Base-by-base conservation (phyloP, 2,888 invertebrate genomes). In the Lithosia quadra region DNA sequence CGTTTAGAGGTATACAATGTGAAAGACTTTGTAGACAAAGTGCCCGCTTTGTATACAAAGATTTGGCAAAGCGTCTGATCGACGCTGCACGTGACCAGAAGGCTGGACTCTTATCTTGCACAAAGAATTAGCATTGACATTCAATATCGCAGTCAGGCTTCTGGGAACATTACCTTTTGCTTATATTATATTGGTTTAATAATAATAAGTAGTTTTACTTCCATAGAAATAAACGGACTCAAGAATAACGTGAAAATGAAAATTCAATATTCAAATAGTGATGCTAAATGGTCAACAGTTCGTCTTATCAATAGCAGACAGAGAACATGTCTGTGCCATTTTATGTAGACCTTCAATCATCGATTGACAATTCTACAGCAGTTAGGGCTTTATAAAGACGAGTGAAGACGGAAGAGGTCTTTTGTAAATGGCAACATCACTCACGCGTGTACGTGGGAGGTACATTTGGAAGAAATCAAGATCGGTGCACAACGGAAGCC, bases 401-500 rank as follows among this genome's bases (percentile, higher is more conserved):
- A 63, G 60, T 71, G 70, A 77, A 72, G 75, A 70, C 75, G 77
- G 49, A 69, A 80, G 69, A 80, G 91, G 76, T 91, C 91, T 86
- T 68, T 73, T 73, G 77, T 83, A 75, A 83, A 78, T 89, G 89
- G 90, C 80, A 74, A 84, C 79, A 87, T 89, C 84, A 85, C 84
- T 92, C 89, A 89, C 87, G 82, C 88, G 85, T 84, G 85, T 87
- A 91, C 90, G 92, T 93, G 91, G 93, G 93, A 92, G 92, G 92
- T 90, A 90, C 87, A 88, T 91, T 91, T 90, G 87, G 86, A 89
- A 90, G 89, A 90, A 90, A 94, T 94, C 94, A 93, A 93, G 93
- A 94, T 93, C 86, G 89, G 87, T 91, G 91, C 82, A 81, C 91
- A 92, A 90, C 92, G 93, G 93, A 93, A 94, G 93, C 91, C 86